Evolutionary conservation across 1,140 invertebrate genomes (phyloP), one percentile per base, ranked within the genome.

Genomic region (Lepidurus apus): DNA sequence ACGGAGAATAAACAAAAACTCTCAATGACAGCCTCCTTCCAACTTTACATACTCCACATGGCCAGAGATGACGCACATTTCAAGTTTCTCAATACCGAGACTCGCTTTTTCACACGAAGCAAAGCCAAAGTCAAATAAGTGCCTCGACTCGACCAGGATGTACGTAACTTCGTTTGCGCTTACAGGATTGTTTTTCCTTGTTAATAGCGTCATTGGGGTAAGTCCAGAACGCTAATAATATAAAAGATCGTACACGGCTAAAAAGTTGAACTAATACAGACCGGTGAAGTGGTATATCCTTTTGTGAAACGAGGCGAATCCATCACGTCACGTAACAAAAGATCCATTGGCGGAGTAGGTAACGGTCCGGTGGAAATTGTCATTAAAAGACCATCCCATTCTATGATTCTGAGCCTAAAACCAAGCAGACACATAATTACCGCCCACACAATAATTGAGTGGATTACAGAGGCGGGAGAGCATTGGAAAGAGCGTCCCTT

Each of bases 391-490:
- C 53, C 53, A 17, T 17, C 13, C 9, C 17, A 65, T 65, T 21
- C 53, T 9, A n/a, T 79, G 7, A 26, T 76, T 42, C 53, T 80
- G 9, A 79, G 77, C 65, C 43, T 80, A 17, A 53, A 53, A 47
- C 80, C 73, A 7, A 79, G 74, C 13, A 24, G 74, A 26, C 43
- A 79, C 73, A 42, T 77, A 10, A 75, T 80, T 42, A 65, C 78
- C 17, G 21, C 78, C 43, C 75, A 75, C 4, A 79, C 80, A 7
- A 65, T 76, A 8, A 75, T 78, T 26, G 77, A 76, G 26, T 80
- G 80, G 80, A 44, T 79, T 13, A 44, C 42, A 7, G 75, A 76
- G 45, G 44, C 77, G 24, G 79, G 77, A 4, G 78, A 79, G 11
- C 78, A 26, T 65, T 65, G 53, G 53, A 65, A 17, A 65, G 53